Evolutionary conservation across 2,797 vertebrate species (phyloP).

Genomic region (Hapalemur alaotrensis): DNA sequence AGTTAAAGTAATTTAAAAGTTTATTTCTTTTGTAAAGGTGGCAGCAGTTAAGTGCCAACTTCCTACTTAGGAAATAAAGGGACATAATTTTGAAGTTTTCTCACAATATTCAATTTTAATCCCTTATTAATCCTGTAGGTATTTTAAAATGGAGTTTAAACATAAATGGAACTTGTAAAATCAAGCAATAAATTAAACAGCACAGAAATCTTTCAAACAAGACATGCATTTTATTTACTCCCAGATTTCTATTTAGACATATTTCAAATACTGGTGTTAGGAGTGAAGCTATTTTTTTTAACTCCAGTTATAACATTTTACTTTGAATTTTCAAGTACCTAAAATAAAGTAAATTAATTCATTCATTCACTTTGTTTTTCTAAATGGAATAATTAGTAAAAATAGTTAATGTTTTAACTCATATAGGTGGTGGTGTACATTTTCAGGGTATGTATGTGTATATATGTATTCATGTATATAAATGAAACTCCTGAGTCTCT

Average conservation of each 20-base stretch:
- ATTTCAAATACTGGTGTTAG: background rate
- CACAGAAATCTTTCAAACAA: background rate
- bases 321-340: background rate
- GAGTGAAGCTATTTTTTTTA: background rate
- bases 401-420: background rate
- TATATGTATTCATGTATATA: background rate
- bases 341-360: background rate
- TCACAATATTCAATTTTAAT: background rate
- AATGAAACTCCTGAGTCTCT: background rate
- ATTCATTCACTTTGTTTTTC: background rate
- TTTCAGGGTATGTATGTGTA: background rate
- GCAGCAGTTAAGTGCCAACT: background rate
- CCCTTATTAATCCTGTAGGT: background rate
- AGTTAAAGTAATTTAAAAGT: constrained; percentile 1
- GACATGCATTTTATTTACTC: background rate
- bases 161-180: background rate
- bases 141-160: constrained; percentile 20
- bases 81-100: background rate
- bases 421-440: background rate
- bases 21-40: constrained; percentile 6
- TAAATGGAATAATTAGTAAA: background rate
- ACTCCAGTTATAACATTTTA: background rate
- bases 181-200: background rate
- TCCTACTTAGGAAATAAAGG: background rate
- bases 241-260: background rate